These are phyloP conservation scores for Peromyscus maniculatus DNA, from an alignment of 2,113 vertebrate species.

Conservation along the genomic window DNA sequence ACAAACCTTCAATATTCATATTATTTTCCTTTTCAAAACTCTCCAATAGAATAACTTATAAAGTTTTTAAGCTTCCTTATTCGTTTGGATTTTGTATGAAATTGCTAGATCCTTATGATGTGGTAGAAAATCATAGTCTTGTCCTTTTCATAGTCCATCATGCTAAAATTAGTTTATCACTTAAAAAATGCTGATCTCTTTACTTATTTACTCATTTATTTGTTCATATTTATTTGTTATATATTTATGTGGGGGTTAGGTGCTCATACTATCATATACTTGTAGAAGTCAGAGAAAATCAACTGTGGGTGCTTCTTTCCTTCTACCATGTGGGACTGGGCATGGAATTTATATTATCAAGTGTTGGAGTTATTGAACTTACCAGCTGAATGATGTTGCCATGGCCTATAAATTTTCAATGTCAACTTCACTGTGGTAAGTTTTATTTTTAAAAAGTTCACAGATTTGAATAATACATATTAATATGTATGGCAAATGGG, in stretches of 20 bases:
- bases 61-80: background rate
- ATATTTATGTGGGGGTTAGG: background rate
- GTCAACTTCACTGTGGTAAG: background rate
- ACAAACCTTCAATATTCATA: background rate
- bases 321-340: background rate
- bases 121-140: background rate
- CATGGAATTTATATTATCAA: background rate
- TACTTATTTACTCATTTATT: background rate
- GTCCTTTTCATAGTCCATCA: background rate
- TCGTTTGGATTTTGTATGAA: conserved; percentile 6
- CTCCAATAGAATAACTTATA: background rate
- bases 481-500: background rate
- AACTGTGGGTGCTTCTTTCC: too few relatives aligned
- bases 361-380: background rate
- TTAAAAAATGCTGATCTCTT: background rate
- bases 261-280: too few relatives aligned
- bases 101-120: background rate
- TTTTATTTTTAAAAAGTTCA: background rate
- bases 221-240: background rate
- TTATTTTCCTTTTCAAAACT: background rate
- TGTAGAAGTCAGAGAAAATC: background rate
- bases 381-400: background rate
- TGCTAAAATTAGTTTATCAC: background rate
- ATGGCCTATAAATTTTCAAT: background rate
- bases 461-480: background rate